Conservation (phyloP, 2,888 invertebrate genomes). For the Anthrax anthrax region DNA sequence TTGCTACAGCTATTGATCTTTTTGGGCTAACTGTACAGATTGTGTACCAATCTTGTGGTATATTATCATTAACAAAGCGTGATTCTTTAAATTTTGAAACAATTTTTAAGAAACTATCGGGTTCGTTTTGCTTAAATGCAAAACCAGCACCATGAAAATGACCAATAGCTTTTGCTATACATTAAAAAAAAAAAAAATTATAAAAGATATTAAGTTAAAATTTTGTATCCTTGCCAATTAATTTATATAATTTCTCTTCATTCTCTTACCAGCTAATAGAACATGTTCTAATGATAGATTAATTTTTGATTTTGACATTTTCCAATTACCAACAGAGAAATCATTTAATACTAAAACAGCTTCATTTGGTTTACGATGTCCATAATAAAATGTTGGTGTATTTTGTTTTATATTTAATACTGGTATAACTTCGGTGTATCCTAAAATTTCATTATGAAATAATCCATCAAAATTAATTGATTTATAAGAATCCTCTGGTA, state of each 20-base stretch:
- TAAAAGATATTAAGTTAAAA: not conserved
- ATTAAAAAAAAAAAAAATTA: not conserved
- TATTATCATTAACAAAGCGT: conserved; percentile 16
- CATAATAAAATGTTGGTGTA: conserved; percentile 24
- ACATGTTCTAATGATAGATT: conserved; percentile 28
- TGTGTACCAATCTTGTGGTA: conserved; percentile 14
- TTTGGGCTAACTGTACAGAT: conserved; percentile 9
- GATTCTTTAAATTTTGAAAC: conserved; percentile 19
- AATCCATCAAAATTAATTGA: conserved; percentile 20
- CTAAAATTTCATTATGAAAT: conserved; percentile 26
- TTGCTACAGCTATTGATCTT: conserved; percentile 15
- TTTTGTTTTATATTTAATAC: conserved; percentile 12
- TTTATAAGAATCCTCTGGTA: conserved; percentile 20
- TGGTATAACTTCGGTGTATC: conserved; percentile 24
- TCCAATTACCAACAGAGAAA: conserved; percentile 22
- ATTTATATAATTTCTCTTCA: too few relatives aligned
- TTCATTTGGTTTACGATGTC: conserved; percentile 15
- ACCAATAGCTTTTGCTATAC: conserved; percentile 22
- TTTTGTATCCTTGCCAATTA: too few relatives aligned
- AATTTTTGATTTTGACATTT: conserved; percentile 17
- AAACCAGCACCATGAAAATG: conserved; percentile 28
- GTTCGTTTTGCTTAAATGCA: conserved; percentile 21
- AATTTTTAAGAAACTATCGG: conserved; percentile 17
- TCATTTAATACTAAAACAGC: conserved; percentile 26
- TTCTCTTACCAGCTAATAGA: conserved; percentile 20